Percentiles rank a stretch among this genome's conserved stretches.
Conservation (phyloP, 2,113 vertebrate genomes). For the Thomomys bottae region DNA sequence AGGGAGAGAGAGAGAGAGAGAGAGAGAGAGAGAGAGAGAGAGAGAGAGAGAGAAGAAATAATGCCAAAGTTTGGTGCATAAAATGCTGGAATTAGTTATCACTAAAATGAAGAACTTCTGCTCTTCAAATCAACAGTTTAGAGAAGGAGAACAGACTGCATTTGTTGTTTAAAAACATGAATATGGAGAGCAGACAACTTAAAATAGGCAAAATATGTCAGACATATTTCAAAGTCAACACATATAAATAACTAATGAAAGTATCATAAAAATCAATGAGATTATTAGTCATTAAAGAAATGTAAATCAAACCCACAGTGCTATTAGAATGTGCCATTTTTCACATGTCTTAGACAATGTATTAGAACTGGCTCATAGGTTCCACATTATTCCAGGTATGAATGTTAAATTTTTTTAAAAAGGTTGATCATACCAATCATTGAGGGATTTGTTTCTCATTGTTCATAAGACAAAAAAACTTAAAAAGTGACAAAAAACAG, state of each 20-base stretch:
- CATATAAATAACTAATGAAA: neutral
- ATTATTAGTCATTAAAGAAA: neutral
- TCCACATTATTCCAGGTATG: too few relatives aligned
- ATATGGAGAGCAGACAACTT: neutral
- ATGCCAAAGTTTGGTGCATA: neutral
- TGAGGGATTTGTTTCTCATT: neutral
- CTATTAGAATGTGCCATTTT: neutral
- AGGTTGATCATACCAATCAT: neutral
- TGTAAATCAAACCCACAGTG: neutral
- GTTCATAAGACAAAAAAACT: neutral
- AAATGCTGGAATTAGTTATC: neutral
- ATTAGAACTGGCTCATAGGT: too few relatives aligned
- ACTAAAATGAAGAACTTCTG: neutral
- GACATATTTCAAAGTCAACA: neutral
- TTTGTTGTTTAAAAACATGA: neutral
- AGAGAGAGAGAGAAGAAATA: neutral
- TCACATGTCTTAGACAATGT: too few relatives aligned
- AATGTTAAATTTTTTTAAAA: too few relatives aligned
- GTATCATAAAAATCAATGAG: neutral
- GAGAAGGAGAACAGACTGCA: neutral
- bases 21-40: too few relatives aligned
- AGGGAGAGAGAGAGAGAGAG: too few relatives aligned
- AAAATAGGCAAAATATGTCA: constrained; percentile 9
- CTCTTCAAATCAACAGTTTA: neutral
- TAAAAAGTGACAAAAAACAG: neutral